These are phyloP conservation scores for Eutrigla gurnardus DNA, from an alignment of 2,797 vertebrate species.

Conservation along the genomic window DNA sequence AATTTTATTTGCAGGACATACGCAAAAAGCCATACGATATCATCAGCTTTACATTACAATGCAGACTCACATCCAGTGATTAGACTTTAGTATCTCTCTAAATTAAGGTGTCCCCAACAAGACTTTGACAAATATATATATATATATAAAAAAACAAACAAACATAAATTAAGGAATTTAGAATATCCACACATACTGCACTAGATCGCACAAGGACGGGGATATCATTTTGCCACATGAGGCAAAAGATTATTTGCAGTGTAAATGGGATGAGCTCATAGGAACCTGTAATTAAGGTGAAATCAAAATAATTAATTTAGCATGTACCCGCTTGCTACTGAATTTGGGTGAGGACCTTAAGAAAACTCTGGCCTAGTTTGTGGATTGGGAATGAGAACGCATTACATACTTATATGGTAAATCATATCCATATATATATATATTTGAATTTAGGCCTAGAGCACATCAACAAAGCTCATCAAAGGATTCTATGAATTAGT, in stretches of 20 bases:
- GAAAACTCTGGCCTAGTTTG: conserved; percentile 8
- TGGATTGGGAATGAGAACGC: conserved; percentile 3
- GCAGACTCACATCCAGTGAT: conserved; percentile 63
- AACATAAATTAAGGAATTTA: conserved; percentile 54
- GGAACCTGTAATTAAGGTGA: conserved; percentile 9
- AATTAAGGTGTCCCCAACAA: conserved; percentile 52
- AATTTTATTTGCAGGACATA: conserved; percentile 80
- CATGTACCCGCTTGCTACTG: conserved; percentile 28
- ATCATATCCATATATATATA: conserved; percentile 18
- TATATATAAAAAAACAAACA: conserved; percentile 12
- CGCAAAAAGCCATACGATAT: conserved; percentile 76
- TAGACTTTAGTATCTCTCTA: conserved; percentile 44
- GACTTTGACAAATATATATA: conserved; percentile 35
- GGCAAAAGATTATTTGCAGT: conserved; percentile 15
- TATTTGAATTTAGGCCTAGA: conserved; percentile 12
- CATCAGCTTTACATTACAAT: conserved; percentile 70
- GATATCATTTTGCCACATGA: conserved; percentile 20
- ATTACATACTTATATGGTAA: conserved; percentile 21
- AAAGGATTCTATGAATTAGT: conserved; percentile 17
- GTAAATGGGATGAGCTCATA: conserved; percentile 18
- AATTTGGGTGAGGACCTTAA: conserved; percentile 20
- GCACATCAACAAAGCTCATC: background rate
- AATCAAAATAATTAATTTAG: background rate
- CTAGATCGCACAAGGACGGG: conserved; percentile 59
- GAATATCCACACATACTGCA: conserved; percentile 59